Conservation (phyloP, 37 sponge, comb jelly and placozoan species). For the Cladorhizidae sp. region DNA sequence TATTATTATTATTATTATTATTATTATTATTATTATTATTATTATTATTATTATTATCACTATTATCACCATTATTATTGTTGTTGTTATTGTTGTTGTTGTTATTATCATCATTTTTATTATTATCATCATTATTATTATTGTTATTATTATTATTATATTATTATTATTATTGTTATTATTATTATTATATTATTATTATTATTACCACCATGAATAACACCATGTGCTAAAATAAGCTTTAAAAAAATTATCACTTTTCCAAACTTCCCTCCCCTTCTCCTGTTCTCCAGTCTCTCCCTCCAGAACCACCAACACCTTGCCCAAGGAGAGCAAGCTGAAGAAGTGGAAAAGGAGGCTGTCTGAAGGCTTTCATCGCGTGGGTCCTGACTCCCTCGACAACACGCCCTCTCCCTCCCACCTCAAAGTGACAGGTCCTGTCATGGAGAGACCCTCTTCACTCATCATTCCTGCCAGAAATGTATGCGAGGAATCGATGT, state of each 20-base stretch:
- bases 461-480: slow-evolving; percentile 18
- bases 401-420: slow-evolving; percentile 16
- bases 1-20: too few relatives aligned
- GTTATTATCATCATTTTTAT: too few relatives aligned
- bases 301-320: neutral
- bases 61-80: too few relatives aligned
- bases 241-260: neutral
- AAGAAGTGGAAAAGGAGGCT: slow-evolving; percentile 57
- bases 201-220: too few relatives aligned
- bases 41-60: too few relatives aligned
- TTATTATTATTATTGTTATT: too few relatives aligned
- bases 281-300: neutral
- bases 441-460: slow-evolving; percentile 27
- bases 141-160: too few relatives aligned
- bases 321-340: slow-evolving; percentile 42
- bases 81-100: too few relatives aligned
- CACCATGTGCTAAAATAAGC: neutral
- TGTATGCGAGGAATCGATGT: neutral
- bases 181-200: too few relatives aligned
- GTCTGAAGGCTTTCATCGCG: slow-evolving; percentile 43
- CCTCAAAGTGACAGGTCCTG: neutral
- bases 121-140: too few relatives aligned
- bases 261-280: slow-evolving; percentile 9
- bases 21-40: too few relatives aligned
- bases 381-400: slow-evolving; percentile 2